Evolutionary conservation across 2,888 invertebrate genomes (phyloP).

Genomic region (Leptarthrus brevirostris): DNA sequence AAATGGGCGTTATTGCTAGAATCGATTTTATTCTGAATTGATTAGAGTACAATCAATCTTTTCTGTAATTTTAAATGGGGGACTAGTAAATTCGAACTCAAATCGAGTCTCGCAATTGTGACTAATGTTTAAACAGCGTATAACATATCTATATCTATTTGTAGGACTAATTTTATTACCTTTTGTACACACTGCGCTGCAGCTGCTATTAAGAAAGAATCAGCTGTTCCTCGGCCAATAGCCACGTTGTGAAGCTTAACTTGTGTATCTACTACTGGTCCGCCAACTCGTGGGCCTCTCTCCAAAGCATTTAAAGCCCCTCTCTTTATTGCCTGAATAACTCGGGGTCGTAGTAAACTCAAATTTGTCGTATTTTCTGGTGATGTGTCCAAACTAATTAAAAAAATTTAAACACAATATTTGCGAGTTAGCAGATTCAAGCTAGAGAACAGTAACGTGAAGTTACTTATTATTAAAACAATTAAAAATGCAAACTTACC

Average conservation of each 20-base stretch:
- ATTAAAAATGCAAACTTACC: too few relatives aligned
- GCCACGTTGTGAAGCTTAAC: constrained; percentile 82
- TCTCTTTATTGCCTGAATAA: constrained; percentile 76
- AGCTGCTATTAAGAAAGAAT: constrained; percentile 83
- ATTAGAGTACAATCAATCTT: too few relatives aligned
- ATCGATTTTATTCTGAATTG: too few relatives aligned
- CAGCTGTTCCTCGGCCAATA: constrained; percentile 79
- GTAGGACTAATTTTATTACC: constrained; percentile 66
- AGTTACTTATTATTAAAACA: too few relatives aligned
- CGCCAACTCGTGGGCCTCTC: constrained; percentile 88
- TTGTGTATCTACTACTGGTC: constrained; percentile 81
- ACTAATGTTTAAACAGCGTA: too few relatives aligned
- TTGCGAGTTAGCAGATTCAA: not conserved
- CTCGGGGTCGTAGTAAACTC: constrained; percentile 73
- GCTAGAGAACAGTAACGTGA: too few relatives aligned
- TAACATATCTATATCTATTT: too few relatives aligned
- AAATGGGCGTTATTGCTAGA: too few relatives aligned
- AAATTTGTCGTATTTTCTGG: constrained; percentile 78
- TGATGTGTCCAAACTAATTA: constrained; percentile 74
- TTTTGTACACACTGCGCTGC: constrained; percentile 85
- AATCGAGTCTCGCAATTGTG: too few relatives aligned
- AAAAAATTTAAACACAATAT: not conserved
- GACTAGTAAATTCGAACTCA: too few relatives aligned
- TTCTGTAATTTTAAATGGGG: too few relatives aligned
- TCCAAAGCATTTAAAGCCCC: constrained; percentile 78